A percentile compares a stretch with the other conserved stretches of the same genome.
phyloP scores from a whole-genome alignment of 1,140 invertebrate genomes.

The Wasmannia auropunctata region DNA sequence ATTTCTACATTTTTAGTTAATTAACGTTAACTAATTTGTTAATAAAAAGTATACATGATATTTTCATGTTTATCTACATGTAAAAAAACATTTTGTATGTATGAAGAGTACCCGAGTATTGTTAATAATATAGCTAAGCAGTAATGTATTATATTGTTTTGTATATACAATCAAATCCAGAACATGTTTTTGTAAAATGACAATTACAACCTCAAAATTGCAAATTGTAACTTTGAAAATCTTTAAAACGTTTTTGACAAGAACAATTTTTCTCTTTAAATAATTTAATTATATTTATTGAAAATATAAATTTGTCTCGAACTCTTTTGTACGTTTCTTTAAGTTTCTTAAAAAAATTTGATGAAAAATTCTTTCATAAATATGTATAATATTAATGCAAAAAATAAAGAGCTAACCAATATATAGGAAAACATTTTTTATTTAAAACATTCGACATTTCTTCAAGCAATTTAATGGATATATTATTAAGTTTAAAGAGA shows the following conservation, averaged over 20 bases:
- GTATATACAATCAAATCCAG: slow-evolving; percentile 62
- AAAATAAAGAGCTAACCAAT: too few relatives aligned
- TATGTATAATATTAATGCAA: slow-evolving; percentile 25
- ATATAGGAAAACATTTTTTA: too few relatives aligned
- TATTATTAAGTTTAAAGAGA: too few relatives aligned
- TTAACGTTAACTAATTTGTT: not conserved
- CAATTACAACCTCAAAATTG: not conserved
- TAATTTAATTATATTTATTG: slow-evolving; percentile 70
- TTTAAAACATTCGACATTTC: too few relatives aligned
- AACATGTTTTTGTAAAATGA: not conserved
- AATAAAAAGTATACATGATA: slow-evolving; percentile 37
- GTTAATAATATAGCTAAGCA: slow-evolving; percentile 60
- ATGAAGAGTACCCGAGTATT: slow-evolving; percentile 56
- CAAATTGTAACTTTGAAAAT: slow-evolving; percentile 21
- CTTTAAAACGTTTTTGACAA: slow-evolving; percentile 1
- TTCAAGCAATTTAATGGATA: too few relatives aligned
- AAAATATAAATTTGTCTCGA: slow-evolving; percentile 67
- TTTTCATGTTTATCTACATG: slow-evolving; percentile 53
- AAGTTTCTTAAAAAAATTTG: slow-evolving; percentile 8
- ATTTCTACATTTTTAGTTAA: not conserved
- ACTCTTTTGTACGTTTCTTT: slow-evolving; percentile 33
- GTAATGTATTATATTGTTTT: slow-evolving; percentile 63
- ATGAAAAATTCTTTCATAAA: slow-evolving; percentile 6
- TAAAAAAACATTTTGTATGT: slow-evolving; percentile 53
- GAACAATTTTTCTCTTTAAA: slow-evolving; percentile 58